phyloP scores from a whole-genome alignment of 2,797 vertebrate genomes.

The Falco concolor region DNA sequence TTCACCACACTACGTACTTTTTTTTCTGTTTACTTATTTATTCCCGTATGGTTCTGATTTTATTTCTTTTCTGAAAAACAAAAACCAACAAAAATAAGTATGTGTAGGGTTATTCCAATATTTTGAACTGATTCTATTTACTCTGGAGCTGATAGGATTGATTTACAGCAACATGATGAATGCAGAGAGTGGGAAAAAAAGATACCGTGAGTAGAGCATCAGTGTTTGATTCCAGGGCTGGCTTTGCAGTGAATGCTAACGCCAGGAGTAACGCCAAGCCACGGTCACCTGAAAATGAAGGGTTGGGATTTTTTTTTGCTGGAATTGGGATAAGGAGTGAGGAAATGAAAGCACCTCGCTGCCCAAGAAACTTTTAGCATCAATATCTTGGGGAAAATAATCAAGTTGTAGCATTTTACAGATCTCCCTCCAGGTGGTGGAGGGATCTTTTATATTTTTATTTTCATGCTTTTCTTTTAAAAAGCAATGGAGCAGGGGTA shows the following conservation, averaged over 20 bases:
- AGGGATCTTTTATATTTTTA: background rate
- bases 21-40: background rate
- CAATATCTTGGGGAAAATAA: background rate
- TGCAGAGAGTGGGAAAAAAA: background rate
- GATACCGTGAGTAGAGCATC: background rate
- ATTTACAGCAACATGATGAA: background rate
- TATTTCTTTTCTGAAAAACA: background rate
- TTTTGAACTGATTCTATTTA: background rate
- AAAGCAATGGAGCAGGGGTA: background rate
- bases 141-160: background rate
- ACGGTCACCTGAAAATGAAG: background rate
- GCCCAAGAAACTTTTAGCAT: background rate
- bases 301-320: background rate
- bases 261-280: background rate
- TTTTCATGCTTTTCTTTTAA: background rate
- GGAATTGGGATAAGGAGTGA: background rate
- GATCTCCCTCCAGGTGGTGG: background rate
- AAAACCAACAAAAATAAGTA: too few relatives aligned
- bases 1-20: background rate
- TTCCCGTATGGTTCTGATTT: background rate
- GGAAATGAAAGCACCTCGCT: fast-evolving
- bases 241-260: background rate
- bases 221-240: background rate
- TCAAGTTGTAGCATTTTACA: background rate
- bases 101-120: background rate